Evolutionary conservation across 2,888 invertebrate genomes (phyloP), one percentile per base, ranked within the genome.

Genomic region (Apamea sordens): DNA sequence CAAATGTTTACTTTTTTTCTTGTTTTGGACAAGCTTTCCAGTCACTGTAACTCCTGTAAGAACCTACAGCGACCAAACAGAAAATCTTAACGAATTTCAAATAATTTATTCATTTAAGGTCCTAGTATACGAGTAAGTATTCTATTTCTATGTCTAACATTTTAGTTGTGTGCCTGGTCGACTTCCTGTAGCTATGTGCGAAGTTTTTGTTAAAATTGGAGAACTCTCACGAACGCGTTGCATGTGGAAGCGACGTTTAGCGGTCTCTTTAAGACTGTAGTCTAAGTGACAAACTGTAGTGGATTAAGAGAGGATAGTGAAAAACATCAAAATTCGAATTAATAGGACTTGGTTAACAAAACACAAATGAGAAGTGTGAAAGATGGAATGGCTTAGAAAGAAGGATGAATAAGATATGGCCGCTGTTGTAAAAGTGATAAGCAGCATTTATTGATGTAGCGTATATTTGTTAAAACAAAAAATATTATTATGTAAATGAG

Each of bases 191-290:
- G 63, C 2, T 2, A 63, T 4, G 59, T 47, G 68, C 44, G 6
- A 44, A 71, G 77, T 82, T 82, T 79, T 77, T 79, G 79, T 73
- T 67, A 68, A 73, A 82, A 86, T 77, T 76, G 50, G 36, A 77
- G 65, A 79, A 69, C 36, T 79, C 71, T 81, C 73, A 77, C 76
- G 79, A 77, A 70, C 32, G 28, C 56, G n/a, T 84, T 76, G 88
- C 84, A 83, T 88, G 86, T 41, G n/a, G 41, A 24, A 8, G 18
- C 24, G 53, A 24, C 47, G 59, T 79, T 86, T 77, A 84, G 79
- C 80, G 77, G 82, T 84, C 73, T 41, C 72, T 84, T 64, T 50
- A 73, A 13, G 59, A 21, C 10, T 24, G 47, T 21, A 77, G 69
- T 6, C 28, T 18, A 63, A 76, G 63, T 78, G 5, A 61, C 0